These are phyloP conservation scores for Gobionotothen gibberifrons DNA, from an alignment of 2,797 vertebrate genomes.

Conservation along the genomic window DNA sequence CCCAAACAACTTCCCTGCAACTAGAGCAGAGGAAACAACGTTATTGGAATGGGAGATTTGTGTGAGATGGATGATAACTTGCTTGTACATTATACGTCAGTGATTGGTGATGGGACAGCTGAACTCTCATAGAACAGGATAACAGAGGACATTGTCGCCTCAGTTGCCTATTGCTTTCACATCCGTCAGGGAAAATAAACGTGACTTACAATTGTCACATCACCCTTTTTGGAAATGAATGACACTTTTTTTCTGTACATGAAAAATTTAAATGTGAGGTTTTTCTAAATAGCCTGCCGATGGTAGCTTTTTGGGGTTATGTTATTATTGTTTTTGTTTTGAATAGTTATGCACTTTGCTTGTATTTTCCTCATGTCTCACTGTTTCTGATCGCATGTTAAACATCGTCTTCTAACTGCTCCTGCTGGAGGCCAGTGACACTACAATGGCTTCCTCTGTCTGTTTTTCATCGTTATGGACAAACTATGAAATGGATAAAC, in stretches of 20 bases:
- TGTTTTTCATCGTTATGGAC: neutral
- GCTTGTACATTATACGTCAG: constrained; percentile 47
- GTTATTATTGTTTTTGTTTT: constrained; percentile 67
- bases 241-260: constrained; percentile 71
- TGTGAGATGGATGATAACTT: constrained; percentile 22
- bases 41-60: constrained; percentile 20
- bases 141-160: constrained; percentile 52
- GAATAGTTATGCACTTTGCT: constrained; percentile 77
- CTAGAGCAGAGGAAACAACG: constrained; percentile 18
- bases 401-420: constrained; percentile 69
- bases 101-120: constrained; percentile 37
- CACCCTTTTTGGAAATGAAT: constrained; percentile 66
- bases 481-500: constrained; percentile 6
- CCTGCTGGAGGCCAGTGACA: constrained; percentile 56
- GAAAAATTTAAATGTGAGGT: constrained; percentile 61
- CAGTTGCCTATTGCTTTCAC: constrained; percentile 71
- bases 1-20: constrained; percentile 34
- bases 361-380: constrained; percentile 71
- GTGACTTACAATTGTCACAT: constrained; percentile 72
- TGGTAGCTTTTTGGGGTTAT: constrained; percentile 61
- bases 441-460: constrained; percentile 58
- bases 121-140: constrained; percentile 42
- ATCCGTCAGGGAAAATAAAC: constrained; percentile 80
- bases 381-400: constrained; percentile 71
- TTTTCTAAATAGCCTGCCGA: constrained; percentile 74